Conservation (phyloP, 2,888 invertebrate genomes). For the Abscondita cerata region DNA sequence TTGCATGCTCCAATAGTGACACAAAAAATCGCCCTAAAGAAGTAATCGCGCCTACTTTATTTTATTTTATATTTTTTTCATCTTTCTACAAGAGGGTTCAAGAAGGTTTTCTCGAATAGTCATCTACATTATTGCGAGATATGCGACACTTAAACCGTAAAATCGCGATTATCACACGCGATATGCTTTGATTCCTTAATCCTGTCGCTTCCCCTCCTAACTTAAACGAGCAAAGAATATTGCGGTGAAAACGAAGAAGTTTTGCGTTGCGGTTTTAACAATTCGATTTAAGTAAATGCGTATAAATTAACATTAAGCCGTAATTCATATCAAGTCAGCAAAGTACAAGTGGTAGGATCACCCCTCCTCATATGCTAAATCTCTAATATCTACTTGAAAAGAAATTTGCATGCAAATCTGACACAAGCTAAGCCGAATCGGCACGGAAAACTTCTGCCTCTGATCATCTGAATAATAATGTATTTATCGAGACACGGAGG, state of each 20-base stretch:
- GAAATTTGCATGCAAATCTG: slow-evolving; percentile 59
- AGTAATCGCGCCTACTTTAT: slow-evolving; percentile 21
- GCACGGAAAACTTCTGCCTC: slow-evolving; percentile 57
- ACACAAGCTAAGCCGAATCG: slow-evolving; percentile 56
- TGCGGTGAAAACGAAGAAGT: slow-evolving; percentile 20
- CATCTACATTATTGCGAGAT: slow-evolving; percentile 53
- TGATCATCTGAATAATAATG: slow-evolving; percentile 58
- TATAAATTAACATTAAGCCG: slow-evolving; percentile 13
- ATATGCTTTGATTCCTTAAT: slow-evolving; percentile 52
- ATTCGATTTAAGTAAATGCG: slow-evolving; percentile 30
- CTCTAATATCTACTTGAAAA: slow-evolving; percentile 56
- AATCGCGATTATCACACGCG: slow-evolving; percentile 54
- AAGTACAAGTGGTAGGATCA: slow-evolving; percentile 33
- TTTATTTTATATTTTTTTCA: slow-evolving; percentile 9
- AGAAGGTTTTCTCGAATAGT: slow-evolving; percentile 37
- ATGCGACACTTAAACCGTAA: slow-evolving; percentile 51
- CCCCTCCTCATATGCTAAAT: slow-evolving; percentile 53
- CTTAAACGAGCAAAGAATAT: slow-evolving; percentile 30
- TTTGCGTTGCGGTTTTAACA: slow-evolving; percentile 39
- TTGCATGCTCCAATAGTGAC: neutral
- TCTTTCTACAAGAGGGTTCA: slow-evolving; percentile 30
- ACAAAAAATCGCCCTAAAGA: slow-evolving; percentile 5
- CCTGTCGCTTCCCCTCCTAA: slow-evolving; percentile 33
- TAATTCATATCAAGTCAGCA: slow-evolving; percentile 29
- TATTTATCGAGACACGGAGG: slow-evolving; percentile 36